phyloP scores from a whole-genome alignment of 2,888 invertebrate genomes.

The Elmis aenea region DNA sequence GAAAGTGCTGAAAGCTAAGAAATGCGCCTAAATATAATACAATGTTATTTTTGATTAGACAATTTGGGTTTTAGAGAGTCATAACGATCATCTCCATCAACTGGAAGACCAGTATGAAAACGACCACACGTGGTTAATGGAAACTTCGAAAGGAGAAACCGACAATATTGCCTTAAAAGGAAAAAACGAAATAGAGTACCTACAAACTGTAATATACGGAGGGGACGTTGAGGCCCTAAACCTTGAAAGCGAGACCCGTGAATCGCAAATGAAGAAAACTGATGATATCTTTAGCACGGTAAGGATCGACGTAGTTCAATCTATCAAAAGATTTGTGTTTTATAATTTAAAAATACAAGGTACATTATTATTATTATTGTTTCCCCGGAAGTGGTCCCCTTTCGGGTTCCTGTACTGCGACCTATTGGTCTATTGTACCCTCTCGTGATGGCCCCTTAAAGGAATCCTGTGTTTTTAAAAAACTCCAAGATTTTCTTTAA shows the following conservation, averaged over 20 bases:
- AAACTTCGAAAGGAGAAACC: slow-evolving; percentile 53
- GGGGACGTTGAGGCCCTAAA: slow-evolving; percentile 36
- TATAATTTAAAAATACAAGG: too few species aligned
- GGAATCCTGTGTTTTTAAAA: too few species aligned
- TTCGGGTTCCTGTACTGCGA: too few species aligned
- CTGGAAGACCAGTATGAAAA: slow-evolving; percentile 49
- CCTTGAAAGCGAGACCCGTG: slow-evolving; percentile 35
- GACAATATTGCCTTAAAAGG: slow-evolving; percentile 45
- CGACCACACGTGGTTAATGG: slow-evolving; percentile 50
- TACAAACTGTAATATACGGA: slow-evolving; percentile 43
- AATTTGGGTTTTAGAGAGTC: slow-evolving; percentile 35
- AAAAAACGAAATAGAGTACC: slow-evolving; percentile 43
- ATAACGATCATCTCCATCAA: slow-evolving; percentile 50
- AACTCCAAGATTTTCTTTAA: too few species aligned
- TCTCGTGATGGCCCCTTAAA: too few species aligned
- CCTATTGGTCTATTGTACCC: too few species aligned
- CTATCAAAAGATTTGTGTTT: neutral
- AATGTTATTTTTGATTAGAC: slow-evolving; percentile 1
- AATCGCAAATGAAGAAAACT: slow-evolving; percentile 45
- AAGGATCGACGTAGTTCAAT: slow-evolving; percentile 32
- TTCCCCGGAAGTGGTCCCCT: too few species aligned
- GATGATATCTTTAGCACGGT: slow-evolving; percentile 51
- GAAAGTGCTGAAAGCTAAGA: neutral
- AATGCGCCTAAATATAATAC: neutral
- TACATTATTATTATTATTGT: too few species aligned